Conservation (phyloP, 2,888 invertebrate species). For the Holacanthella duospinosa region DNA sequence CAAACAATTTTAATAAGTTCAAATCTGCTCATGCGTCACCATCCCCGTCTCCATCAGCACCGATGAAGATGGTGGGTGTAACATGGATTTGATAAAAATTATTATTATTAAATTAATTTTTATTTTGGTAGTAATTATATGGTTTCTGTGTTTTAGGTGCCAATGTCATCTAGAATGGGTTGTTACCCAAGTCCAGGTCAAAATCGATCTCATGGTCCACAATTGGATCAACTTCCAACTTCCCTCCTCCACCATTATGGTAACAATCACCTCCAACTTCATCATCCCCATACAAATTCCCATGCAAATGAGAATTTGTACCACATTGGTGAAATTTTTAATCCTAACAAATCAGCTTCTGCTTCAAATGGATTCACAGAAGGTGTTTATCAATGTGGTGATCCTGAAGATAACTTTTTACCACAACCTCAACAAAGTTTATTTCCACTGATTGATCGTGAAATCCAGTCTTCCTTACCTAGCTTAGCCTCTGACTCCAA, state of each 20-base stretch:
- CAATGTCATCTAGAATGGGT: slow-evolving; percentile 33
- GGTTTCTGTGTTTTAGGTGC: too few relatives aligned
- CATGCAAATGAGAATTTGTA: slow-evolving; percentile 37
- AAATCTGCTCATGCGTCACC: slow-evolving; percentile 37
- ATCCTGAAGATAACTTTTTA: slow-evolving; percentile 36
- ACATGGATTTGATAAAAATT: slow-evolving; percentile 1
- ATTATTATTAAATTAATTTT: background rate
- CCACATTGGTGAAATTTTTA: slow-evolving; percentile 37
- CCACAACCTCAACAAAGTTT: slow-evolving; percentile 27
- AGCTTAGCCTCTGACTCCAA: slow-evolving; percentile 39
- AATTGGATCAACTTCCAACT: background rate
- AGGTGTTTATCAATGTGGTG: slow-evolving; percentile 37
- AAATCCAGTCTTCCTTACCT: slow-evolving; percentile 46
- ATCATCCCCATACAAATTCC: slow-evolving; percentile 24
- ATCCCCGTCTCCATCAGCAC: slow-evolving; percentile 36
- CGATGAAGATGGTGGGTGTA: slow-evolving; percentile 33
- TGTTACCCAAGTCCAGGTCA: slow-evolving; percentile 37
- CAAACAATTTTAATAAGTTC: slow-evolving; percentile 37
- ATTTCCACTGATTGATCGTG: slow-evolving; percentile 43
- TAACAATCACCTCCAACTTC: slow-evolving; percentile 14
- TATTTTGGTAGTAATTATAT: too few relatives aligned
- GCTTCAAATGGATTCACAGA: slow-evolving; percentile 37
- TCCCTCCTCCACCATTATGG: slow-evolving; percentile 21
- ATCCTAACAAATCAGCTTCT: slow-evolving; percentile 35
- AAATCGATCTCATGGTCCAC: slow-evolving; percentile 34